Evolutionary conservation across 2,797 vertebrate genomes (phyloP).

Genomic region (Lepidocolaptes lacrymiger): DNA sequence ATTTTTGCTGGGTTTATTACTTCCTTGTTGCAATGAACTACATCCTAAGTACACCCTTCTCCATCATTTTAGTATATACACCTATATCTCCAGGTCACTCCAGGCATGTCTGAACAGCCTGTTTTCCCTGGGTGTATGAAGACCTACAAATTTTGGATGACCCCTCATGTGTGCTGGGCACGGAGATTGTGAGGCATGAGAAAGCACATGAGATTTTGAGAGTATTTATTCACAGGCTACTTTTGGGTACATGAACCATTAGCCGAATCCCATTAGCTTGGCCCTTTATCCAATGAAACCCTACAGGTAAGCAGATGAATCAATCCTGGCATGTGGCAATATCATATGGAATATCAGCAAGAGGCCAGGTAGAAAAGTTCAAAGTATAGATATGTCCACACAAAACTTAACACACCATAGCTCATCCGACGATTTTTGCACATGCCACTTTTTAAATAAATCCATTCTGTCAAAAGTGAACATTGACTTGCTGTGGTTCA

Average conservation of each 20-base stretch:
- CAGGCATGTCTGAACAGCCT: neutral
- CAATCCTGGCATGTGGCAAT: neutral
- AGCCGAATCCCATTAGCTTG: neutral
- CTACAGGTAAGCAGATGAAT: slow-evolving; percentile 20
- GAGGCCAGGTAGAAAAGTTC: slow-evolving; percentile 12
- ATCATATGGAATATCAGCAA: neutral
- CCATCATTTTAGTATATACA: neutral
- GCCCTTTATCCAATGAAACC: neutral
- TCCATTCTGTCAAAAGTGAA: slow-evolving; percentile 7
- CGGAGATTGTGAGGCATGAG: neutral
- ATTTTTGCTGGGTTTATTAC: neutral
- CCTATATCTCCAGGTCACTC: neutral
- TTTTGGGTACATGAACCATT: neutral
- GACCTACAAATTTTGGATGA: neutral
- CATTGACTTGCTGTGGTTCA: slow-evolving; percentile 9
- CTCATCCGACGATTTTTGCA: neutral
- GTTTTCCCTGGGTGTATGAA: neutral
- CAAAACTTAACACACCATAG: neutral
- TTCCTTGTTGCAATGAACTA: neutral
- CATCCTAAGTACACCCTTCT: neutral
- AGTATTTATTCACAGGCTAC: neutral
- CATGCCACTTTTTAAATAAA: slow-evolving; percentile 8
- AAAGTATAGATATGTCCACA: neutral
- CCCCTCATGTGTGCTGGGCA: neutral
- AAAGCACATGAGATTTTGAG: neutral